Evolutionary conservation across 1,140 invertebrate genomes (phyloP).

Genomic region (Lepidotrigona ventralis): DNA sequence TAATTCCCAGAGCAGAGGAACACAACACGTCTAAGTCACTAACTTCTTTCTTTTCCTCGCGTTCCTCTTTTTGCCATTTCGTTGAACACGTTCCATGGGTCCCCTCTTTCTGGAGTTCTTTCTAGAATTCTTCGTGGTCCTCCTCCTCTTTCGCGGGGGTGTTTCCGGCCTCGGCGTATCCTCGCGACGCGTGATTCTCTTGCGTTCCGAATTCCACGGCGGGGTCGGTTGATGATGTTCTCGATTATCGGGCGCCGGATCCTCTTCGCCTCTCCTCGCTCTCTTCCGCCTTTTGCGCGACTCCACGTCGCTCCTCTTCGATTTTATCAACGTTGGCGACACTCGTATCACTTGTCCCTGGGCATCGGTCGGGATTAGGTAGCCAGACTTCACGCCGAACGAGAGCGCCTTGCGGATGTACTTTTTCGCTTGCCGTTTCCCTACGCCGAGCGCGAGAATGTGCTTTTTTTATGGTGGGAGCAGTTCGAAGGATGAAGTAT

Average conservation of each 20-base stretch:
- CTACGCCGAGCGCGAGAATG: constrained; percentile 33
- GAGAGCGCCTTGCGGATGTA: constrained; percentile 70
- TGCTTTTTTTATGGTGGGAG: background rate
- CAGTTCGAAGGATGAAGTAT: too few species aligned
- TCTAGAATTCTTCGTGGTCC: background rate
- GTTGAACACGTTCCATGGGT: too few species aligned
- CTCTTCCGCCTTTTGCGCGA: constrained; percentile 37
- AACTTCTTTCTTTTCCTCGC: background rate
- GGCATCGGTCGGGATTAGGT: constrained; percentile 66
- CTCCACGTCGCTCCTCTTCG: constrained; percentile 39
- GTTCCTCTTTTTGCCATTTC: background rate
- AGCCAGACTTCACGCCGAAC: constrained; percentile 70
- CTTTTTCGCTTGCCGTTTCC: constrained; percentile 65
- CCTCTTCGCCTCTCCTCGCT: constrained; percentile 24
- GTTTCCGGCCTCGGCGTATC: background rate
- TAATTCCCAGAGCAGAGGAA: too few species aligned
- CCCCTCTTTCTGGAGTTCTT: background rate
- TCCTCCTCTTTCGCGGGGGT: background rate
- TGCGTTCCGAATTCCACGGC: background rate
- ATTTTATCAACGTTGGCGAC: constrained; percentile 46
- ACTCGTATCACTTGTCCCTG: constrained; percentile 67
- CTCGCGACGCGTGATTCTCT: background rate
- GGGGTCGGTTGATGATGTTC: constrained; percentile 12
- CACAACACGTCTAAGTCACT: background rate
- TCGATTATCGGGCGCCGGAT: background rate